Evolutionary conservation across 2,113 vertebrate genomes (phyloP), one percentile per base, ranked within the genome.

Genomic region (Steatornis caripensis): DNA sequence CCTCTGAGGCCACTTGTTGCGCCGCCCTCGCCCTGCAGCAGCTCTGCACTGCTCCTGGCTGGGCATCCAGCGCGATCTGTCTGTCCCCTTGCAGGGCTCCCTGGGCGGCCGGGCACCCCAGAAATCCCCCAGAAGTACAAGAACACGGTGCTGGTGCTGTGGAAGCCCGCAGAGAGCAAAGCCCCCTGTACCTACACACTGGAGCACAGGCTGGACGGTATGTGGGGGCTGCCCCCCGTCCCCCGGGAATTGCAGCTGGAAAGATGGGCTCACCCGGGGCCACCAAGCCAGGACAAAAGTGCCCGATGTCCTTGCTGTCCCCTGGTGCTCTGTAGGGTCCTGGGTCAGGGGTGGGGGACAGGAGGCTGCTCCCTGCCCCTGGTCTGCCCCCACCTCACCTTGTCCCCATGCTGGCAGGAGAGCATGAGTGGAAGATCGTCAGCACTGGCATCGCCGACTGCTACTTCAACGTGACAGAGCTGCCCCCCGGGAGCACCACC

Each of bases 71-170:
- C 51, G 76, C 53, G 65, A 58, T 16, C 24, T 83, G 19, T 45
- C 36, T 92, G 69, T 80, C 49, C 29, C 26, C 17, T 84, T 14
- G 23, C 54, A 99, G 99, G 99, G 39, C 96, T 99, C 36, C 99
- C 99, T 4, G 99, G 99, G 84, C 98, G 98, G 62, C 99, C 99
- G 3, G 98, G 99, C 21, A 99, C 99, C 11, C 99, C 99, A 0
- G 99, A 99, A 97, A 98, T 99, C 81, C 99, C 99, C 51, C 99
- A 99, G 96, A 99, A 98, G 94, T 99, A 99, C 96, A 99, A 98
- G 95, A 99, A 99, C 97, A 99, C 99, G 0, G 99, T 99, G 3
- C 95, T 99, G 97, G 99, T 99, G 61, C 90, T 99, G 45, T 99
- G 99, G 99, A 99, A 99, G 87, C 99, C 99, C 0, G 98, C 99